These are phyloP conservation scores for Calameuta idolon DNA, from an alignment of 2,888 invertebrate species.

Conservation along the genomic window DNA sequence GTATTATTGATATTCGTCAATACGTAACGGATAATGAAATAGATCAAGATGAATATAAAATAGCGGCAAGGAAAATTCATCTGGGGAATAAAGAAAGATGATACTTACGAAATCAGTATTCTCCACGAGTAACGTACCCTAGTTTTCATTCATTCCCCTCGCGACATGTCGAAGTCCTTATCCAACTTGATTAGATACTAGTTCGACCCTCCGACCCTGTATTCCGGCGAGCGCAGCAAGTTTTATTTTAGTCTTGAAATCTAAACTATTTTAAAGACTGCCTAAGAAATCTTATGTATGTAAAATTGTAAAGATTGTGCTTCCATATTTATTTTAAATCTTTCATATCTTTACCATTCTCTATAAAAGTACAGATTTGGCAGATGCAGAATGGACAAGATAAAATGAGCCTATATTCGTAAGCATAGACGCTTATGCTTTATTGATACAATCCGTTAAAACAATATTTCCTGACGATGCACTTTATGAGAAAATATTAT, in stretches of 20 bases:
- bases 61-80: slow-evolving; percentile 12
- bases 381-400: not conserved
- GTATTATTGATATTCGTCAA: not conserved
- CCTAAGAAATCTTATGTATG: not conserved
- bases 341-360: not conserved
- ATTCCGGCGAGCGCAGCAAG: slow-evolving; percentile 49
- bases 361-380: not conserved
- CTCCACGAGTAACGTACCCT: slow-evolving; percentile 39
- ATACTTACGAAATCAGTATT: slow-evolving; percentile 11
- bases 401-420: not conserved
- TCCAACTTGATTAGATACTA: slow-evolving; percentile 59
- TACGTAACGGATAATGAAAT: not conserved
- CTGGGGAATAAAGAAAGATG: slow-evolving; percentile 17
- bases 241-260: slow-evolving; percentile 50
- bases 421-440: slow-evolving; percentile 30
- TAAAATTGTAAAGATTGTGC: not conserved
- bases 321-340: not conserved
- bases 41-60: not conserved
- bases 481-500: not conserved
- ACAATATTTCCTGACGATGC: not conserved
- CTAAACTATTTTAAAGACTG: not conserved
- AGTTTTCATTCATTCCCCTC: slow-evolving; percentile 52
- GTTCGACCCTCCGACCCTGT: slow-evolving; percentile 56
- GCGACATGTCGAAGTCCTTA: slow-evolving; percentile 51
- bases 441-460: not conserved